A percentile compares a stretch with the other conserved stretches of the same genome.
phyloP scores from a whole-genome alignment of 2,113 vertebrate species.

The Lamprologus speciosus region DNA sequence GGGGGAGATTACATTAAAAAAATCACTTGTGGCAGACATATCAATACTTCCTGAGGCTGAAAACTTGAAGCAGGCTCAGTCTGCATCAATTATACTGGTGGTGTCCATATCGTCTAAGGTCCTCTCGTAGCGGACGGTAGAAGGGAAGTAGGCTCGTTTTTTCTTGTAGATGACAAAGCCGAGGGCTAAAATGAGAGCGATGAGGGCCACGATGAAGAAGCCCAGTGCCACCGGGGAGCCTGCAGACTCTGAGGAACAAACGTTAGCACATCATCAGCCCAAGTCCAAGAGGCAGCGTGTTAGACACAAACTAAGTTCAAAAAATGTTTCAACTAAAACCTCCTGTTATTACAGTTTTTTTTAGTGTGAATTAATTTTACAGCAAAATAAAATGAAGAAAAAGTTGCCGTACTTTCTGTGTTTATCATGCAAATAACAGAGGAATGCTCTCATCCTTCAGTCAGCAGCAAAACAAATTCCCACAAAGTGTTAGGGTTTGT shows the following conservation, averaged over 20 bases:
- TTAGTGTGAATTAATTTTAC: background rate
- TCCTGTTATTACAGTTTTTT: background rate
- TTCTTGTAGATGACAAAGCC: constrained; percentile 75
- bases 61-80: constrained; percentile 24
- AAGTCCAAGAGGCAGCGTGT: background rate
- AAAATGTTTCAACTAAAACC: background rate
- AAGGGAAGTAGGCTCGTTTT: constrained; percentile 63
- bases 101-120: constrained; percentile 79
- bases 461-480: background rate
- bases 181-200: constrained; percentile 53
- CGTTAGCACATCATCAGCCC: background rate
- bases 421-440: background rate
- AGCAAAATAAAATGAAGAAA: background rate
- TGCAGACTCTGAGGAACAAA: constrained; percentile 61
- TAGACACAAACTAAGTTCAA: background rate
- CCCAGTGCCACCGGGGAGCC: constrained; percentile 69
- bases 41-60: constrained; percentile 8
- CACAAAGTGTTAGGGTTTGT: background rate
- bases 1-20: background rate
- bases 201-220: constrained; percentile 69
- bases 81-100: constrained; percentile 69
- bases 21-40: constrained; percentile 5
- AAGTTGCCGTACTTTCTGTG: background rate
- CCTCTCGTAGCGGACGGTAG: constrained; percentile 80
- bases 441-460: background rate